Conservation (phyloP, 1,140 invertebrate genomes). For the Bursaphelenchus mucronatus region DNA sequence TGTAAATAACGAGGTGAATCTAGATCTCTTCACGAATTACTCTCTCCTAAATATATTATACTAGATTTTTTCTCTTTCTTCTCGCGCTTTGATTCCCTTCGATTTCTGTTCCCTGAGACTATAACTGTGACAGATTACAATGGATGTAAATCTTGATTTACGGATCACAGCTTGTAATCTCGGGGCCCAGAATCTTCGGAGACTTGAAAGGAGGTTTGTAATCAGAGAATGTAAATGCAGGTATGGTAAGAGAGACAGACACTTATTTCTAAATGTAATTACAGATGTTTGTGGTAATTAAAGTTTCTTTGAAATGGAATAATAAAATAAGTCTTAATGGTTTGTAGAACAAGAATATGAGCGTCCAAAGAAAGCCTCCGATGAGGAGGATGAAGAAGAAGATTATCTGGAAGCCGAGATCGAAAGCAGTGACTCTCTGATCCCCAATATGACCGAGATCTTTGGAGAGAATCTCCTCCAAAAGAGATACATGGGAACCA, state of each 20-base stretch:
- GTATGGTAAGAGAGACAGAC: too few species aligned
- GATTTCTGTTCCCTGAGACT: constrained; percentile 38
- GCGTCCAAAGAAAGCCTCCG: constrained; percentile 8
- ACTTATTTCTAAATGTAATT: too few species aligned
- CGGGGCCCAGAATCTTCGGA: constrained; percentile 32
- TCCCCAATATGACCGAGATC: constrained; percentile 44
- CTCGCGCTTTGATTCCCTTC: background rate
- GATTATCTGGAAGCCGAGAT: constrained; percentile 56
- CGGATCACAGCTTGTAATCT: constrained; percentile 43
- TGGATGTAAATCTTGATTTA: constrained; percentile 10
- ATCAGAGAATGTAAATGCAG: background rate
- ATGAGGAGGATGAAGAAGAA: constrained; percentile 30
- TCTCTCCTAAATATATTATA: background rate
- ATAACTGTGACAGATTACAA: constrained; percentile 29
- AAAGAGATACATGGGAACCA: constrained; percentile 24
- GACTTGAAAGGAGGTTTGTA: constrained; percentile 15
- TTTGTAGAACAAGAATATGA: constrained; percentile 32
- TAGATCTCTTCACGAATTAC: background rate
- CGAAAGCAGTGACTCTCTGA: constrained; percentile 42
- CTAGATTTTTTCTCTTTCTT: background rate
- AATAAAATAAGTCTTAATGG: background rate
- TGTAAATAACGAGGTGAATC: background rate
- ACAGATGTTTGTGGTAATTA: background rate
- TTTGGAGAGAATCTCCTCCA: constrained; percentile 46
- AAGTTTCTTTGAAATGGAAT: background rate